Base-by-base conservation (phyloP, 2,113 vertebrate species). In the Vulpes vulpes region DNA sequence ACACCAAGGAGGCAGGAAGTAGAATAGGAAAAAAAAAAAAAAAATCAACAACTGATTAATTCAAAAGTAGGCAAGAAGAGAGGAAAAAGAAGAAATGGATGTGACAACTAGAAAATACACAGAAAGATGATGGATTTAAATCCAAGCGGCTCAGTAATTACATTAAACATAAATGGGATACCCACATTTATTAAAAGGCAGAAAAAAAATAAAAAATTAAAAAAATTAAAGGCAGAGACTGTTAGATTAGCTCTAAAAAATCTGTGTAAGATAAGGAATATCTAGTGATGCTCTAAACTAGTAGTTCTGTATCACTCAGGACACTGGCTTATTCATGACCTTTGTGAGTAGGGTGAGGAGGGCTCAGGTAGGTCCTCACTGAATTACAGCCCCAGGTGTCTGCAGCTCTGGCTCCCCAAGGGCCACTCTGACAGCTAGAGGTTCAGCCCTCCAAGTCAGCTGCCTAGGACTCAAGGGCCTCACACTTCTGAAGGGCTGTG, bases 81-180 rank as follows among this genome's bases (percentile, higher is more conserved):
- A 71, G 12, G 79, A 62, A 38, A 11, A 25, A 82, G 43, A 11
- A 80, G 10, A 3, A 65, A 65, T 0, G 22, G 32, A 12, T 49
- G 9, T 49, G 19, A n/a, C 51, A 20, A 81, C 79, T 0, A 87
- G 64, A 60, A 89, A 80, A 38, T n/a, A 62, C 51, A 49, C n/a
- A 62, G 32, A 1, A 8, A 81, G n/a, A 17, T 38, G 67, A 27
- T 2, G 2, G 10, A 53, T 20, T 62, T 32, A 49, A 65, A 38
- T 38, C 16, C 8, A 11, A 35, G 22, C 3, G 55, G 2, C 62
- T 55, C 25, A 9, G 25, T 1, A 25, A 59, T 79, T 43, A 62
- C 83, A 85, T 17, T 91, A 92, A 65, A 88, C 5, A 14, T 67
- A 94, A 94, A 35, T 12, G 62, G 35, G 10, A 76, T 22, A 38